Percentiles rank a stretch among this genome's conserved stretches.
Conservation (phyloP, 2,113 vertebrate genomes). For the Numida meleagris region DNA sequence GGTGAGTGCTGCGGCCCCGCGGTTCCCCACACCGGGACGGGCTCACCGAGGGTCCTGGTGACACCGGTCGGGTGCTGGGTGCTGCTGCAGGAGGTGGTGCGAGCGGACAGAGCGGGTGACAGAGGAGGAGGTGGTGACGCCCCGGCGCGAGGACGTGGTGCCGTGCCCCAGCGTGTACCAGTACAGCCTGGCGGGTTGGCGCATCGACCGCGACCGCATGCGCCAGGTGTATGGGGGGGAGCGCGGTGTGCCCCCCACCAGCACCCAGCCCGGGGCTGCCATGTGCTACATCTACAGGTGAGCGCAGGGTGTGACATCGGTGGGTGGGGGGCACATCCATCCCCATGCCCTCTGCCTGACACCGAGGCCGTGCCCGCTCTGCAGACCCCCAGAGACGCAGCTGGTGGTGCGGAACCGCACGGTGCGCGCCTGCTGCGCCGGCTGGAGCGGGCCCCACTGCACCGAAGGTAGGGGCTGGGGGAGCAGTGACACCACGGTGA, state of each 20-base stretch:
- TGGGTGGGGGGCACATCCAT: not conserved
- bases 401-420: slow-evolving; percentile 78
- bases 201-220: slow-evolving; percentile 80
- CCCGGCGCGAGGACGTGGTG: slow-evolving; percentile 80
- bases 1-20: slow-evolving; percentile 61
- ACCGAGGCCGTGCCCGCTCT: not conserved
- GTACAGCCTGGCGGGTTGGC: slow-evolving; percentile 85
- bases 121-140: slow-evolving; percentile 76
- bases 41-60: not conserved
- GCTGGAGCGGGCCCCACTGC: slow-evolving; percentile 85
- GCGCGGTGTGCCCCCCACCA: slow-evolving; percentile 67
- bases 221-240: slow-evolving; percentile 59
- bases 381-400: slow-evolving; percentile 79
- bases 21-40: not conserved
- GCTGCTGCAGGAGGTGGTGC: slow-evolving; percentile 83
- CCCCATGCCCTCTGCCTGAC: fast-evolving
- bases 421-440: slow-evolving; percentile 82
- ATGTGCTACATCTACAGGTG: slow-evolving; percentile 89
- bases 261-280: slow-evolving; percentile 52
- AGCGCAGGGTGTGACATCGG: not conserved
- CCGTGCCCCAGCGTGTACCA: slow-evolving; percentile 84
- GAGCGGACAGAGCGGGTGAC: slow-evolving; percentile 71
- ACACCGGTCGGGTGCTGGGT: fast-evolving
- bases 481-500: fast-evolving
- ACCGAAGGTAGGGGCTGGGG: slow-evolving; percentile 75